Conservation (phyloP, 53 echinoderm and acorn worm species). For the Pentamera pediparva region DNA sequence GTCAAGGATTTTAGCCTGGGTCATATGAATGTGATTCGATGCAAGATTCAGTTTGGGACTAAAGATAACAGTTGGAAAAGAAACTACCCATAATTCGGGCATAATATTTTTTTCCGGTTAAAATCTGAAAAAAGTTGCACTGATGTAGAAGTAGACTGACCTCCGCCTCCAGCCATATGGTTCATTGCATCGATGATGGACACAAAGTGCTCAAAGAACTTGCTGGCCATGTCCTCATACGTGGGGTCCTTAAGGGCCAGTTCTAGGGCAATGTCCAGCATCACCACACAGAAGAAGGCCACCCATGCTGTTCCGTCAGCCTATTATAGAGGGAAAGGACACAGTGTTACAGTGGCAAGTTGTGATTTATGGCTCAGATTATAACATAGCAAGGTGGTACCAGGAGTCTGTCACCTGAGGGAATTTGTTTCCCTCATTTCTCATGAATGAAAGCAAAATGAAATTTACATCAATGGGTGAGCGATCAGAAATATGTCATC, state of each 20-base stretch:
- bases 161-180: slow-evolving; percentile 72
- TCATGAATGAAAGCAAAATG: too few relatives aligned
- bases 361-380: too few relatives aligned
- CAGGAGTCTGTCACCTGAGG: too few relatives aligned
- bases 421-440: too few relatives aligned
- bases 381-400: too few relatives aligned
- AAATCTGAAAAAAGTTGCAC: background rate
- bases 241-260: slow-evolving; percentile 73
- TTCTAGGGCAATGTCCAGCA: slow-evolving; percentile 94
- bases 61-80: too few relatives aligned
- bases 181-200: slow-evolving; percentile 98
- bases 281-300: slow-evolving; percentile 97
- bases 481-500: background rate
- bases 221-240: slow-evolving; percentile 99
- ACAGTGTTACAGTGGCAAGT: background rate
- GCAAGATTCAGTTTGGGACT: too few relatives aligned
- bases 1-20: too few relatives aligned
- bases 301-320: slow-evolving; percentile 99
- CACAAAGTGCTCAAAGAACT: slow-evolving; percentile 99
- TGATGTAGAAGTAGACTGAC: background rate
- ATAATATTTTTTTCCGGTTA: background rate
- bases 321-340: slow-evolving; percentile 25
- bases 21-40: too few relatives aligned
- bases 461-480: background rate
- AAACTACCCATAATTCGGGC: too few relatives aligned